Conservation (phyloP, 2,888 invertebrate species). For the Lacanobia wlatinum region DNA sequence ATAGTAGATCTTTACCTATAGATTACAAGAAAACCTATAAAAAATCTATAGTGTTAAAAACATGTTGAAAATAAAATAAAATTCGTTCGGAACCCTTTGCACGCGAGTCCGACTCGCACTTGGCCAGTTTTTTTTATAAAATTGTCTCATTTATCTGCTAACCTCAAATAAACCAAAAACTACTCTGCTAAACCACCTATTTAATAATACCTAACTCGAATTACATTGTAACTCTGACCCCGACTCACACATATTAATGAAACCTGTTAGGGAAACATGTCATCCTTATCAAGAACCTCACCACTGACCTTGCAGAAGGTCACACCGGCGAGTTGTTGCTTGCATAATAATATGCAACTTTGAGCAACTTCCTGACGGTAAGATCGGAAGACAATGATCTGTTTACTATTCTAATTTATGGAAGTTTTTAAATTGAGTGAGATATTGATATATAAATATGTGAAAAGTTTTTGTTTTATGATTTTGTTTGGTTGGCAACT, state of each 20-base stretch:
- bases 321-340: conserved; percentile 46
- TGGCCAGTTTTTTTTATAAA: too few relatives aligned
- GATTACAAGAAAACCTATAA: too few relatives aligned
- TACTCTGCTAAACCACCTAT: neutral
- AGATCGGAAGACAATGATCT: conserved; percentile 25
- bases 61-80: too few relatives aligned
- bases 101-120: too few relatives aligned
- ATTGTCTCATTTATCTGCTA: too few relatives aligned
- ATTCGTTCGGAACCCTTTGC: too few relatives aligned
- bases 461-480: too few relatives aligned
- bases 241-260: conserved; percentile 31
- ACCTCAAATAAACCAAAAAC: too few relatives aligned
- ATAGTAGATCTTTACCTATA: too few relatives aligned
- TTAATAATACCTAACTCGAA: neutral
- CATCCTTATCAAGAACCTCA: conserved; percentile 49
- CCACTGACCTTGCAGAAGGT: conserved; percentile 58
- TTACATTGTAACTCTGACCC: conserved; percentile 34
- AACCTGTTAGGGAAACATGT: conserved; percentile 53
- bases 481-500: too few relatives aligned
- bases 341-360: conserved; percentile 68
- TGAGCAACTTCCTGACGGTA: conserved; percentile 29
- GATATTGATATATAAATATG: too few relatives aligned
- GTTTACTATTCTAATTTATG: conserved; percentile 8
- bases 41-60: too few relatives aligned
- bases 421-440: neutral